Evolutionary conservation across 2,888 invertebrate species (phyloP), one percentile per base, ranked within the genome.

Genomic region (Sericinus montela): DNA sequence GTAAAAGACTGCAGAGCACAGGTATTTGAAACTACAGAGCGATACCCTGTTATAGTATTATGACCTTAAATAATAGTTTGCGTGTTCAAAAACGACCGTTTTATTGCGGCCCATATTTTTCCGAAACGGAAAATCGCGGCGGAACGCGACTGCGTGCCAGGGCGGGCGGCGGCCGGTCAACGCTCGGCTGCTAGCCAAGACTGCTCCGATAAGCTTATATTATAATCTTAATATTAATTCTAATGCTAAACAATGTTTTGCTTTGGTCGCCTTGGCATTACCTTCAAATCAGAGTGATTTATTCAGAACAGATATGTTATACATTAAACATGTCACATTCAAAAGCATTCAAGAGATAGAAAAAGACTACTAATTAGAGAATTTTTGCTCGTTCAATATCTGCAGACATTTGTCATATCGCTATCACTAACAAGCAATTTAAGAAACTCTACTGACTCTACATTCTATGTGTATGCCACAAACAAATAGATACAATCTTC

Each of bases 51-150:
- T 51, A 5, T 19, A 45, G 57, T 62, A 60, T 60, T 57, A 56
- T 60, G 62, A 65, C 66, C 64, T 65, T 57, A 68, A 75, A 72
- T 67, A 69, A 69, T 63, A 65, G 67, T 60, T 76, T 64, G 74
- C 77, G 77, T 77, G 77, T 70, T 68, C 53, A 57, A 50, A 59
- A 68, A 60, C 62, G 56, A 37, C 58, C 59, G 56, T 51, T 65
- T 67, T 73, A 68, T 66, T 63, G 63, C 60, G 62, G 65, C 55
- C 64, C 60, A 67, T 68, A 67, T 72, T 71, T 69, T 71, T 69
- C 62, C 59, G 58, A 52, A 62, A 59, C 56, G 48, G 59, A 62
- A 62, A 63, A 57, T 59, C 54, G 60, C 62, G 59, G 59, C 67
- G 65, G 64, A n/a, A n/a, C n/a, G n/a, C n/a, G n/a, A 63, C 59